Evolutionary conservation across 2,113 vertebrate genomes (phyloP).

Genomic region (Equus quagga): DNA sequence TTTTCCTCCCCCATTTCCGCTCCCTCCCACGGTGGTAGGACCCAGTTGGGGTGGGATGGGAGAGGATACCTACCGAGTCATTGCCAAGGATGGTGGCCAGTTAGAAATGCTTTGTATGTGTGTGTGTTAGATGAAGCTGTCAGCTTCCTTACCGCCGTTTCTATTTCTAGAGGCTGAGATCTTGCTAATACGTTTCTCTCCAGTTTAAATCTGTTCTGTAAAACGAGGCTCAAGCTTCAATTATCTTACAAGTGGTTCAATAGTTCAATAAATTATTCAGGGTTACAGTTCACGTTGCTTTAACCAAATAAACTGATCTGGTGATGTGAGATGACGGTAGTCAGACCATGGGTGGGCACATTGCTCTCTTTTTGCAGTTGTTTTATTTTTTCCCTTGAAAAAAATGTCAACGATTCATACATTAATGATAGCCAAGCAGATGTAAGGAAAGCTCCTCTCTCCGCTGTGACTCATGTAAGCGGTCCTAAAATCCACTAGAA

Average conservation of each 20-base stretch:
- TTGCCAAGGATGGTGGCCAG: neutral
- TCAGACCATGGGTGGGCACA: constrained; percentile 28
- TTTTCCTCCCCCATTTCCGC: neutral
- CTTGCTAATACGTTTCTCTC: constrained; percentile 42
- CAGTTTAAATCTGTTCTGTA: constrained; percentile 65
- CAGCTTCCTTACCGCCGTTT: neutral
- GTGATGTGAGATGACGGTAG: constrained; percentile 32
- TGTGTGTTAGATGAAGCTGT: neutral
- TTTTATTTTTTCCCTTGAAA: neutral
- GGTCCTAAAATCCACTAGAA: neutral
- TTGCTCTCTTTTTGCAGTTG: neutral
- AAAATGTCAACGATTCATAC: constrained; percentile 45
- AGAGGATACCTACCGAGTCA: neutral
- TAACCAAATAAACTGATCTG: constrained; percentile 77
- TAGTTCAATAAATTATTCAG: constrained; percentile 78
- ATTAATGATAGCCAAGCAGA: constrained; percentile 52
- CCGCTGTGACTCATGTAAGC: neutral
- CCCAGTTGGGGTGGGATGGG: neutral
- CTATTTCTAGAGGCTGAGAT: constrained; percentile 4
- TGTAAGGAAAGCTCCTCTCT: constrained; percentile 11
- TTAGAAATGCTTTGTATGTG: neutral
- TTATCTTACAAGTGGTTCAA: constrained; percentile 76
- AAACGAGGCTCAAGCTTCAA: constrained; percentile 65
- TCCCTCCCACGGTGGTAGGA: neutral
- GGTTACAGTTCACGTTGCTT: constrained; percentile 69